Conservation (phyloP, 2,888 invertebrate species). For the Tenodera sinensis region DNA sequence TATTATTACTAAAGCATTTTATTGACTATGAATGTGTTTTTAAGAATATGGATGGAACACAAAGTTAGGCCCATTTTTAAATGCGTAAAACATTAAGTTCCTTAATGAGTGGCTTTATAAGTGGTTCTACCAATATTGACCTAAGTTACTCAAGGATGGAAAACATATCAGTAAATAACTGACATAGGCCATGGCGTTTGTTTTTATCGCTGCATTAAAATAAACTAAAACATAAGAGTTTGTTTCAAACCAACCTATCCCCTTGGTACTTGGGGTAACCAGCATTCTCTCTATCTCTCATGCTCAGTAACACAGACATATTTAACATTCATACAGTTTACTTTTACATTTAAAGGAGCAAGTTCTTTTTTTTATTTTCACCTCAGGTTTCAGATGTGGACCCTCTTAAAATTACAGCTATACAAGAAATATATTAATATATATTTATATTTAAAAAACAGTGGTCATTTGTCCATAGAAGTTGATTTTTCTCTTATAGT, state of each 20-base stretch:
- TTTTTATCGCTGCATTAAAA: not conserved
- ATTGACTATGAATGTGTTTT: no score
- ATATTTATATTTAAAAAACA: not conserved
- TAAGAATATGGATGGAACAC: no score
- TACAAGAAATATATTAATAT: not conserved
- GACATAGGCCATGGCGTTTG: not conserved
- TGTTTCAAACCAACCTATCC: not conserved
- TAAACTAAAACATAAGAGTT: not conserved
- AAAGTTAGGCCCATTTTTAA: no score
- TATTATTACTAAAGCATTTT: no score
- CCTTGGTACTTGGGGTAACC: not conserved
- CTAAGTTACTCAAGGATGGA: no score
- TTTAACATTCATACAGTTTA: not conserved
- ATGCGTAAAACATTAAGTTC: no score
- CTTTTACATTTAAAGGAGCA: not conserved
- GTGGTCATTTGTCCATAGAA: not conserved
- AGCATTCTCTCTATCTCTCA: not conserved
- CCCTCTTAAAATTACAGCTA: conserved; percentile 8
- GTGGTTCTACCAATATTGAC: no score
- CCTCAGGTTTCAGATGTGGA: not conserved
- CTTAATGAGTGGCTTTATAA: no score
- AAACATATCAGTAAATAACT: not conserved
- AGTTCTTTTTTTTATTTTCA: not conserved
- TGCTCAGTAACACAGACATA: not conserved
- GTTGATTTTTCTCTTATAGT: not conserved